These are phyloP conservation scores for Atractosteus spatula DNA, from an alignment of 2,113 vertebrate genomes.

Conservation along the genomic window DNA sequence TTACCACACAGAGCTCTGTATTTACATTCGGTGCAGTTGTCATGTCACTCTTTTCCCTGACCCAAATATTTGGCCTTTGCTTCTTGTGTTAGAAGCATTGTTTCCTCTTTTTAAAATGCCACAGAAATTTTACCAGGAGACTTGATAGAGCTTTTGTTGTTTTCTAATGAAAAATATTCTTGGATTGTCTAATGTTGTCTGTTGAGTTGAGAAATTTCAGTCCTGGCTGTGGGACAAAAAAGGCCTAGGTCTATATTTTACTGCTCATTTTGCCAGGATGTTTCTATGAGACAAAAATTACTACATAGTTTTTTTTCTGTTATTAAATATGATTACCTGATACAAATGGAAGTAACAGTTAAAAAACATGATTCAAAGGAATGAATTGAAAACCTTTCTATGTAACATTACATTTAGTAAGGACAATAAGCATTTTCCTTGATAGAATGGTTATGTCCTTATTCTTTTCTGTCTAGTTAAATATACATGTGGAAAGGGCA, in stretches of 20 bases:
- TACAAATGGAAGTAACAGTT: constrained; percentile 1
- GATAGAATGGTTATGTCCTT: too few relatives aligned
- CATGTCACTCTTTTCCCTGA: constrained; percentile 29
- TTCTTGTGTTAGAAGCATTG: background rate
- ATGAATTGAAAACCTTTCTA: constrained; percentile 2
- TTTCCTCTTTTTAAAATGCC: background rate
- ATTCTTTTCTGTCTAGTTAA: too few relatives aligned
- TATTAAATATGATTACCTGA: background rate
- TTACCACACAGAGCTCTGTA: constrained; percentile 53
- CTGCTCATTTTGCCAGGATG: too few relatives aligned
- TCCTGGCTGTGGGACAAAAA: background rate
- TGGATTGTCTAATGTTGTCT: constrained; percentile 11
- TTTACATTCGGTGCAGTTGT: constrained; percentile 49
- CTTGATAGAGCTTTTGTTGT: constrained; percentile 15
- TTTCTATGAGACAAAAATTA: too few relatives aligned
- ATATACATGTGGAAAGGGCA: too few relatives aligned
- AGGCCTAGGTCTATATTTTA: background rate
- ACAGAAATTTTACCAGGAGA: background rate
- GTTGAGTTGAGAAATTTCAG: constrained; percentile 8
- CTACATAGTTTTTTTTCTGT: background rate
- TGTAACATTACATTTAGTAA: constrained; percentile 9
- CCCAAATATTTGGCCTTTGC: constrained; percentile 23
- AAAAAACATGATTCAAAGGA: background rate
- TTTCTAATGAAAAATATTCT: constrained; percentile 7
- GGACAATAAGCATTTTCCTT: background rate